Percentiles rank a stretch among this genome's conserved stretches.
Evolutionary conservation across 2,888 invertebrate species (phyloP).

Genomic region (Physocephala rufipes): DNA sequence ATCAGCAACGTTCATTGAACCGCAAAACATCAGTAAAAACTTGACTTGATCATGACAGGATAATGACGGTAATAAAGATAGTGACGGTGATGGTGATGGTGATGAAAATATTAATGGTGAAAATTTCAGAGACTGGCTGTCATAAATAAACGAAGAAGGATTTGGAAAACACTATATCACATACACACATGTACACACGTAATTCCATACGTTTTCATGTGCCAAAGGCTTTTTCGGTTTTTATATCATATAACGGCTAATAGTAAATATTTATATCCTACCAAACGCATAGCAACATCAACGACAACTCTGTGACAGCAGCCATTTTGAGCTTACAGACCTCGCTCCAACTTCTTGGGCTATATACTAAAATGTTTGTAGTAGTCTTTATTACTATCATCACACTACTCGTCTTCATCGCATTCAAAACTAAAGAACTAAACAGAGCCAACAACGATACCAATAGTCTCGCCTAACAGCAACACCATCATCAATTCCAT

Average conservation of each 20-base stretch:
- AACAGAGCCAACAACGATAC: too few relatives aligned
- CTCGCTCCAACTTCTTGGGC: too few relatives aligned
- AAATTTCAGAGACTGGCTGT: neutral
- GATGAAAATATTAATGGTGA: too few relatives aligned
- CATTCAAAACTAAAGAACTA: too few relatives aligned
- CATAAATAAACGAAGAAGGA: neutral
- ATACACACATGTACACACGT: slow-evolving; percentile 11
- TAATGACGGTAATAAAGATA: slow-evolving; percentile 6
- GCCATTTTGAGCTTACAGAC: slow-evolving; percentile 18
- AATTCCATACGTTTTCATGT: slow-evolving; percentile 3
- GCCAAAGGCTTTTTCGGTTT: neutral
- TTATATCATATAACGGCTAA: slow-evolving; percentile 11
- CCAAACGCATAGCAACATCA: neutral
- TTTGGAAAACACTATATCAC: too few relatives aligned
- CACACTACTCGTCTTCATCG: too few relatives aligned
- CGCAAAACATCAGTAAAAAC: slow-evolving; percentile 19
- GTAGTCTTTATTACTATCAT: neutral
- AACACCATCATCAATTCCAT: neutral
- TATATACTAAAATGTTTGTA: neutral
- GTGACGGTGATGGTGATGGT: neutral
- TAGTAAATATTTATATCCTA: slow-evolving; percentile 20
- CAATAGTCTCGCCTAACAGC: too few relatives aligned
- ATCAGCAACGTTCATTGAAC: slow-evolving; percentile 15
- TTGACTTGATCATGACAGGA: slow-evolving; percentile 10
- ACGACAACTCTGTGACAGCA: too few relatives aligned